Evolutionary conservation across 2,888 invertebrate species (phyloP).

Genomic region (Papilio demoleus): DNA sequence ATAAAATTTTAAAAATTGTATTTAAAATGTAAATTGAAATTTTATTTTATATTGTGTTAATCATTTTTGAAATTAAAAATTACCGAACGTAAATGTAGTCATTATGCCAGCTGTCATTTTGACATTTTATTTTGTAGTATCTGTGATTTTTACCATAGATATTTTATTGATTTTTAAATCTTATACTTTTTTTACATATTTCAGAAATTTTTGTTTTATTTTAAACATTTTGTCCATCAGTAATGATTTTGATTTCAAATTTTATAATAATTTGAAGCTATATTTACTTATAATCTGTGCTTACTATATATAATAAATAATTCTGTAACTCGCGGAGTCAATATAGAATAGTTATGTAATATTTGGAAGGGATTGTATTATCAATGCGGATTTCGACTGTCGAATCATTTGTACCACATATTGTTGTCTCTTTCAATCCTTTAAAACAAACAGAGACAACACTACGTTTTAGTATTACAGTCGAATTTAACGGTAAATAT

Average conservation of each 20-base stretch:
- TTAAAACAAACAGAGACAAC: not conserved
- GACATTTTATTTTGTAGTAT: not conserved
- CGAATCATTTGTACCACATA: not conserved
- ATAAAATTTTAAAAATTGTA: too few relatives aligned
- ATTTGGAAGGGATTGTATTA: constrained; percentile 22
- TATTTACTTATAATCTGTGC: constrained; percentile 10
- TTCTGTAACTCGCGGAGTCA: constrained; percentile 26
- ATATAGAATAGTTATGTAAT: constrained; percentile 25
- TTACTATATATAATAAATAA: constrained; percentile 12
- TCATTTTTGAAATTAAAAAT: not conserved
- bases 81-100: not conserved
- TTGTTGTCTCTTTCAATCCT: not conserved
- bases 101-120: not conserved
- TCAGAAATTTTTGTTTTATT: not conserved
- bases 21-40: not conserved
- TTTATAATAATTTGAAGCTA: constrained; percentile 9
- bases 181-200: not conserved
- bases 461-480: not conserved
- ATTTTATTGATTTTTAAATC: not conserved
- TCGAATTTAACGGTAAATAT: not conserved
- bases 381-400: not conserved
- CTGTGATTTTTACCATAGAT: constrained; percentile 5
- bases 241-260: not conserved
- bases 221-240: constrained; percentile 32
- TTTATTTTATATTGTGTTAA: not conserved